A percentile compares a stretch with the other conserved stretches of the same genome.
Evolutionary conservation across 2,797 vertebrate species (phyloP).

Genomic region (Danio aesculapii): DNA sequence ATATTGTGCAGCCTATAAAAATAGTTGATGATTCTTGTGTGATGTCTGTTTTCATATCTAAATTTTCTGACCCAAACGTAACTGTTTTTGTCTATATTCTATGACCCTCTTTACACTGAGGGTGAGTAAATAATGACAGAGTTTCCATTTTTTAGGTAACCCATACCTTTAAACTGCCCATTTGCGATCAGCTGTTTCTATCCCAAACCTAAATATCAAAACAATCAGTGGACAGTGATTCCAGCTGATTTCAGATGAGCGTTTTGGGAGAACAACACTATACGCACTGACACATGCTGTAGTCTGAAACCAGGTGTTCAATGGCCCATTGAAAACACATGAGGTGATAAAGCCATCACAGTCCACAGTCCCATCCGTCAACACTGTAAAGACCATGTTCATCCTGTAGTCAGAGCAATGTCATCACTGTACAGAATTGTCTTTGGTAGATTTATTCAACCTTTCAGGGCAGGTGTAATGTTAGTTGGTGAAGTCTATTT

Average conservation of each 20-base stretch:
- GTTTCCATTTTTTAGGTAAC: not conserved
- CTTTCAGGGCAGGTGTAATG: constrained; percentile 79
- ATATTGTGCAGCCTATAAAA: too few relatives aligned
- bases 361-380: constrained; percentile 43
- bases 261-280: constrained; percentile 15
- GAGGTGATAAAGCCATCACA: constrained; percentile 23
- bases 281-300: constrained; percentile 25
- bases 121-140: not conserved
- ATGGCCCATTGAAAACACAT: constrained; percentile 25
- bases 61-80: too few relatives aligned
- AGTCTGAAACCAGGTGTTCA: constrained; percentile 10
- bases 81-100: too few relatives aligned
- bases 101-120: not conserved
- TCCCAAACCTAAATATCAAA: not conserved
- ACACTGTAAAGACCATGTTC: constrained; percentile 68
- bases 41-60: not conserved
- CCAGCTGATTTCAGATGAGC: constrained; percentile 27
- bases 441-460: constrained; percentile 71
- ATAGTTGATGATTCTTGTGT: not conserved
- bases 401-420: constrained; percentile 68
- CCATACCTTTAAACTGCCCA: constrained; percentile 27
- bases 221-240: not conserved
- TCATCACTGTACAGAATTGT: constrained; percentile 69
- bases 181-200: constrained; percentile 27
- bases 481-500: constrained; percentile 82